Conservation (phyloP, 1,140 invertebrate species). For the Paraescarpia echinospica region DNA sequence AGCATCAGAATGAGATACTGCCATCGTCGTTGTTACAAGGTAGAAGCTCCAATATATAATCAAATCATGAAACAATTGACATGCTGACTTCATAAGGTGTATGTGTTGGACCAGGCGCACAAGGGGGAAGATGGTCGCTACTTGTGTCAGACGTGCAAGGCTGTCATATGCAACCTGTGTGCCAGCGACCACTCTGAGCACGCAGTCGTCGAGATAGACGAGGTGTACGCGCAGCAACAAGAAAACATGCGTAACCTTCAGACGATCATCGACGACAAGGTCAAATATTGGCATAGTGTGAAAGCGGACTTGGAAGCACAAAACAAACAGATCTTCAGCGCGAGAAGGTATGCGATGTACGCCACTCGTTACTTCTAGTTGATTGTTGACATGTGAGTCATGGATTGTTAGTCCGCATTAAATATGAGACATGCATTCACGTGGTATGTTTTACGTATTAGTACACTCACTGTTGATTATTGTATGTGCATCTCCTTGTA, state of each 20-base stretch:
- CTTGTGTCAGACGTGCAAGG: slow-evolving; percentile 26
- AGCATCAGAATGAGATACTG: no score
- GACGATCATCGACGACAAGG: slow-evolving; percentile 19
- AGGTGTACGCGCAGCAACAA: slow-evolving; percentile 21
- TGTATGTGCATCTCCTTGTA: no score
- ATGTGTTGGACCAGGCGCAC: not conserved
- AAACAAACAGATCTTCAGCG: not conserved
- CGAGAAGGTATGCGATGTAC: not conserved
- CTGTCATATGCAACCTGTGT: slow-evolving; percentile 28
- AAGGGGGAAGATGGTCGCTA: not conserved
- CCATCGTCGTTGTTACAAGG: no score
- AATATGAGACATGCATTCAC: not conserved
- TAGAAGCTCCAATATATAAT: no score
- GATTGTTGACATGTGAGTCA: not conserved
- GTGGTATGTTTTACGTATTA: no score
- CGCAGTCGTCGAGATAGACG: slow-evolving; percentile 21
- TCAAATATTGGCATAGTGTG: not conserved
- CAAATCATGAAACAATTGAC: no score
- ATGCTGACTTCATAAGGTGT: not conserved
- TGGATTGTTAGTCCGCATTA: not conserved
- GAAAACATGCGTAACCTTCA: slow-evolving; percentile 21
- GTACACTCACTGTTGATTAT: no score
- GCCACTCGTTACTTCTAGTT: not conserved
- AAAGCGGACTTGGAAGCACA: slow-evolving; percentile 9
- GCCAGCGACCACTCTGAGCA: slow-evolving; percentile 23